Conservation (phyloP, 2,888 invertebrate species). For the Agrochola lychnidis region DNA sequence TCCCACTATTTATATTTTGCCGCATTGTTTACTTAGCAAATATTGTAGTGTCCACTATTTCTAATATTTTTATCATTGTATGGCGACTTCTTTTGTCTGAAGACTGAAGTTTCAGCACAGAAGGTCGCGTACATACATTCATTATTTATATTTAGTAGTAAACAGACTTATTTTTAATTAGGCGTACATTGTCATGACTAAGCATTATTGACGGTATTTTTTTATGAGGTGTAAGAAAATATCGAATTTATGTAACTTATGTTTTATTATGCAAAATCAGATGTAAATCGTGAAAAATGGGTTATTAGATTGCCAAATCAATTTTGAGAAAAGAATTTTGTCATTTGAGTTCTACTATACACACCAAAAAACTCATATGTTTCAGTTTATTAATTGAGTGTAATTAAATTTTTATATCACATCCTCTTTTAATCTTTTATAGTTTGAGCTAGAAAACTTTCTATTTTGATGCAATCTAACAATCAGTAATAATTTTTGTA, state of each 20-base stretch:
- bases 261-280: background rate
- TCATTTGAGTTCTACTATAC: background rate
- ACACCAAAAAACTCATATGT: background rate
- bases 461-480: constrained; percentile 31
- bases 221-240: background rate
- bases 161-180: constrained; percentile 39
- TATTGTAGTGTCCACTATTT: constrained; percentile 67
- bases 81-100: constrained; percentile 60
- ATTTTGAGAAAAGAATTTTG: background rate
- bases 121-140: constrained; percentile 58
- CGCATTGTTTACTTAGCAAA: constrained; percentile 60
- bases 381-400: background rate
- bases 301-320: background rate
- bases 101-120: constrained; percentile 42
- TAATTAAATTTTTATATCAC: background rate
- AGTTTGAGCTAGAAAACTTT: constrained; percentile 21
- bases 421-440: background rate
- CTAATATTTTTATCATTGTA: constrained; percentile 73
- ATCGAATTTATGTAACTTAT: background rate
- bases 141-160: constrained; percentile 49
- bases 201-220: constrained; percentile 44
- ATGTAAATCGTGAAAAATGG: background rate
- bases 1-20: constrained; percentile 67
- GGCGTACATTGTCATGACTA: constrained; percentile 48
- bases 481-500: constrained; percentile 19